Evolutionary conservation across 1,140 invertebrate genomes (phyloP).

Genomic region (Lasioglossum albipes): DNA sequence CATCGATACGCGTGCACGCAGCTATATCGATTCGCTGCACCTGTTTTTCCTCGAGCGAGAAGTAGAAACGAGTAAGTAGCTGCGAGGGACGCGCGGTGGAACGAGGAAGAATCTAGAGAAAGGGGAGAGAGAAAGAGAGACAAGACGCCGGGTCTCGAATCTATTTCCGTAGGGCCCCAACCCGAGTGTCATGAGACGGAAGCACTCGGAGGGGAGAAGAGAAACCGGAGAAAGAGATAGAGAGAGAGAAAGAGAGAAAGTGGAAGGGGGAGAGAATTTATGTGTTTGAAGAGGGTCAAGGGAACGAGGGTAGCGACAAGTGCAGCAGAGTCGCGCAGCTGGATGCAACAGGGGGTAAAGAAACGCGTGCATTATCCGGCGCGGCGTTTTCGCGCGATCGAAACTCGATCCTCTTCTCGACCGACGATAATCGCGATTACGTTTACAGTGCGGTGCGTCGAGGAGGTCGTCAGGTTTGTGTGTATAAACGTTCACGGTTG

Average conservation of each 20-base stretch:
- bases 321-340: constrained; percentile 69
- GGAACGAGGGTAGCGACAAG: constrained; percentile 73
- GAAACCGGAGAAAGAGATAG: neutral
- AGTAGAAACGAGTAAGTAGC: neutral
- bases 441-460: neutral
- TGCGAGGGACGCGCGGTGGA: neutral
- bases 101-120: neutral
- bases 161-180: constrained; percentile 60
- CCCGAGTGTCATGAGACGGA: constrained; percentile 41
- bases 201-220: constrained; percentile 26
- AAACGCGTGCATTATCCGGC: constrained; percentile 38
- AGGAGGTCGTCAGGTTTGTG: too few relatives aligned
- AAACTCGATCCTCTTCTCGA: neutral
- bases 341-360: constrained; percentile 55
- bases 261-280: constrained; percentile 65
- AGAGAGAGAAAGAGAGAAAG: neutral
- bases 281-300: constrained; percentile 75
- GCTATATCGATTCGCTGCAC: constrained; percentile 43
- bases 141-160: constrained; percentile 47
- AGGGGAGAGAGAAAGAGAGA: constrained; percentile 19
- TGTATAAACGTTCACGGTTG: too few relatives aligned
- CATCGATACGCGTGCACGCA: neutral
- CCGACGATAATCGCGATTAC: neutral
- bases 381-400: constrained; percentile 12
- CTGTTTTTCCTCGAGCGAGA: constrained; percentile 45